These are phyloP conservation scores for Volucella zonaria DNA, from an alignment of 2,888 invertebrate genomes.

Conservation along the genomic window DNA sequence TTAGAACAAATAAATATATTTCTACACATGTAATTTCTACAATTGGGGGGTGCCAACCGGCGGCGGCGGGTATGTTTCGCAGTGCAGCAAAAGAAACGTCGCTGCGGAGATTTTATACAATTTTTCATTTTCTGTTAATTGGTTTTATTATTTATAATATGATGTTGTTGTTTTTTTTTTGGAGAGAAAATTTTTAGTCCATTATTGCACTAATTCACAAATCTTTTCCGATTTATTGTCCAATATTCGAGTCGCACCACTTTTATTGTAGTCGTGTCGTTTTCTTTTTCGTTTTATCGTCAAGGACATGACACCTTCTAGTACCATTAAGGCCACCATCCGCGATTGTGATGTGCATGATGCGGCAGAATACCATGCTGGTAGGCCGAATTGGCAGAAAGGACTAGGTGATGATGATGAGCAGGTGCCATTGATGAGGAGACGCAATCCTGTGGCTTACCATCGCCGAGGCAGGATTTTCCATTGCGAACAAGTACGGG, in stretches of 20 bases:
- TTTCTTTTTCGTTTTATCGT: slow-evolving; percentile 31
- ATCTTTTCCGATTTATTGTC: slow-evolving; percentile 76
- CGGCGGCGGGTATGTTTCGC: slow-evolving; percentile 40
- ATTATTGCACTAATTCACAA: slow-evolving; percentile 77
- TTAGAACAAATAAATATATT: slow-evolving; percentile 42
- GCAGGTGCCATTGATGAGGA: slow-evolving; percentile 78
- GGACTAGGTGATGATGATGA: slow-evolving; percentile 82
- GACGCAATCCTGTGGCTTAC: slow-evolving; percentile 83
- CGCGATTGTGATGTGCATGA: slow-evolving; percentile 77
- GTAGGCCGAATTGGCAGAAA: slow-evolving; percentile 83
- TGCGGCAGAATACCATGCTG: slow-evolving; percentile 80
- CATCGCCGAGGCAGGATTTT: slow-evolving; percentile 90
- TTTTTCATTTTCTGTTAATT: slow-evolving; percentile 1
- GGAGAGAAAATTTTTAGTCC: slow-evolving; percentile 46
- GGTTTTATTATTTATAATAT: slow-evolving; percentile 25
- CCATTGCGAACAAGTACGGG: slow-evolving; percentile 97
- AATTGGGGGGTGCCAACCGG: slow-evolving; percentile 33
- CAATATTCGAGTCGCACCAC: slow-evolving; percentile 79
- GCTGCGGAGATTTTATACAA: slow-evolving; percentile 8
- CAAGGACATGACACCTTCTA: slow-evolving; percentile 73
- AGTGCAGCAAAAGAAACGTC: slow-evolving; percentile 44
- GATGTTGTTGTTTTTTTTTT: slow-evolving; percentile 41
- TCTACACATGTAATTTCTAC: slow-evolving; percentile 27
- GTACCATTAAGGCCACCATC: slow-evolving; percentile 82
- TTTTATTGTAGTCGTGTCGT: slow-evolving; percentile 35